Conservation (phyloP, 2,113 vertebrate genomes). For the Tetrao urogallus region DNA sequence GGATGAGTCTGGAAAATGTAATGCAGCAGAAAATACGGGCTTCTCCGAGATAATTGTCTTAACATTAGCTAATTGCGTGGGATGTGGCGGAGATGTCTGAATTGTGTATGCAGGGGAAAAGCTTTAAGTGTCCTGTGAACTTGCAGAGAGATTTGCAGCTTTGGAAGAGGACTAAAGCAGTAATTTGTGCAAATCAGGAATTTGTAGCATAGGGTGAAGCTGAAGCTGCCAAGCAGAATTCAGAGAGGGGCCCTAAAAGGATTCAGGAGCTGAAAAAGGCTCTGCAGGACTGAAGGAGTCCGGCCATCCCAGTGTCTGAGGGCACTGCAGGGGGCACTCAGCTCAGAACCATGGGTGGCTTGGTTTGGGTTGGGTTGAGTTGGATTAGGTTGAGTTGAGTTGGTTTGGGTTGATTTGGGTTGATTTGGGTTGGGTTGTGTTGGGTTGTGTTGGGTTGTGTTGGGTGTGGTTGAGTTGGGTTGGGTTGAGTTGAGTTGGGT, state of each 20-base stretch:
- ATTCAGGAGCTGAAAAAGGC: not conserved
- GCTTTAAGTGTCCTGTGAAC: not conserved
- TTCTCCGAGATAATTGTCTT: not conserved
- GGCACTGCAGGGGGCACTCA: too few species aligned
- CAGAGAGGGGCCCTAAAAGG: not conserved
- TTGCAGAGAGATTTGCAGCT: fast-evolving
- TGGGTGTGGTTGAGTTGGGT: too few species aligned
- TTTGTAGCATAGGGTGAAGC: fast-evolving
- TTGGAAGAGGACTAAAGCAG: not conserved
- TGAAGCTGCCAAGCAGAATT: not conserved
- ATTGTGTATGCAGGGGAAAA: not conserved
- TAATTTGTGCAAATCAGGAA: not conserved
- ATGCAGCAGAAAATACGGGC: not conserved
- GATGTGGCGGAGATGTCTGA: not conserved
- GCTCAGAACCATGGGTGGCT: not conserved
- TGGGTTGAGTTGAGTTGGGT: too few species aligned
- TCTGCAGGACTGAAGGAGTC: not conserved
- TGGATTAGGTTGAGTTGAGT: too few species aligned
- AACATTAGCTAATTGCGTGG: not conserved
- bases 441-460: not conserved
- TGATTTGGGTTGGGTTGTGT: too few species aligned
- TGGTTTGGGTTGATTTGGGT: not conserved
- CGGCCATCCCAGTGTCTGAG: fast-evolving
- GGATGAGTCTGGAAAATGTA: not conserved
- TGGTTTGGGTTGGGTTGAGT: not conserved